Evolutionary conservation across 1,140 invertebrate species (phyloP).

Genomic region (Papilio polytes): DNA sequence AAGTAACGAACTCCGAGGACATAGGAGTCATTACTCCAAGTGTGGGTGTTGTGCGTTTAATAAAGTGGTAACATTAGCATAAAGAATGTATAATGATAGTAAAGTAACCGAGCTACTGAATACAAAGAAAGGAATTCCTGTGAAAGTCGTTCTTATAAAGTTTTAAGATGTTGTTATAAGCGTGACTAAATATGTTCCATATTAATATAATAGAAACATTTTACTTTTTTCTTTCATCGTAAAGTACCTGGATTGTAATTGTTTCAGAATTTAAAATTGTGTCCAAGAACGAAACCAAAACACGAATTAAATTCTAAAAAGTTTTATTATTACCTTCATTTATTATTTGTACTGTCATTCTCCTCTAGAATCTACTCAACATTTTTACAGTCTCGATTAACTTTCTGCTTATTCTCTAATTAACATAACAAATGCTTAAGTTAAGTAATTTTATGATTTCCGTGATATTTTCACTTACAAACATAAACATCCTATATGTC

Average conservation of each 20-base stretch:
- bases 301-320: too few species aligned
- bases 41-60: constrained; percentile 11
- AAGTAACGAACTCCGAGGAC: neutral
- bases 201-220: neutral
- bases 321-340: too few species aligned
- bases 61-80: constrained; percentile 20
- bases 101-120: neutral
- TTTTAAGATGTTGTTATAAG: neutral
- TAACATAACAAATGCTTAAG: too few species aligned
- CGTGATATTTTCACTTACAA: neutral
- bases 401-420: neutral
- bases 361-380: neutral
- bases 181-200: neutral
- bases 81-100: neutral
- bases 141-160: neutral
- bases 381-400: neutral
- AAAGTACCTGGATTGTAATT: neutral
- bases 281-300: too few species aligned
- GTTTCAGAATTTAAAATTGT: too few species aligned
- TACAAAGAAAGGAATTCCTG: neutral
- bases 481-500: neutral
- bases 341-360: neutral
- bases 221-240: neutral
- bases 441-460: neutral
- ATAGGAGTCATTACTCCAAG: neutral